Base-by-base conservation (phyloP, 2,888 invertebrate genomes). In the Isoperla grammatica region DNA sequence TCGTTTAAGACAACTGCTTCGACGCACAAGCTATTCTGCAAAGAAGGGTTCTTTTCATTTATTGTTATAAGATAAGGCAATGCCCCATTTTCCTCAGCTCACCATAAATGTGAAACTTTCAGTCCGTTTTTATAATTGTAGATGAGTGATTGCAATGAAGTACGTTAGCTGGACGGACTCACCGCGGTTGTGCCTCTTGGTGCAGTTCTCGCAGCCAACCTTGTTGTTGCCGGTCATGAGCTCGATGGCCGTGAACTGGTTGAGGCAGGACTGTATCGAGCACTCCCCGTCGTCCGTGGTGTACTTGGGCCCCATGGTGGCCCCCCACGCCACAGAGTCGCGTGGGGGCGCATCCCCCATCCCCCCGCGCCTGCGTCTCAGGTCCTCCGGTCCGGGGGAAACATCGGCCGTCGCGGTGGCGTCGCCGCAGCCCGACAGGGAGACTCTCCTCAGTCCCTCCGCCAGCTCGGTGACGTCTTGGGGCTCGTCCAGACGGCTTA, bases 121-220 rank as follows among this genome's bases (percentile, higher is more conserved):
- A n/a, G n/a, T n/a, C n/a, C n/a, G n/a, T n/a, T n/a, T n/a, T n/a
- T n/a, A n/a, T n/a, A n/a, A n/a, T n/a, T n/a, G n/a, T n/a, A n/a
- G n/a, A n/a, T n/a, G n/a, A n/a, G n/a, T n/a, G n/a, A n/a, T n/a
- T n/a, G n/a, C n/a, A n/a, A n/a, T n/a, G n/a, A n/a, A n/a, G n/a
- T n/a, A n/a, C n/a, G n/a, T n/a, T n/a, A n/a, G n/a, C n/a, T n/a
- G n/a, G n/a, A n/a, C n/a, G n/a, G 8, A 29, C 29, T 65, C 67
- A 74, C 75, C 72, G 63, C 74, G 73, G 20, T 61, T 61, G 20
- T 54, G 57, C n/a, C 83, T 76, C 65, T 84, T 83, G 0, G 92
- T 92, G 75, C 98, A 98, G 48, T 85, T 83, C 70, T 93, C 91
- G 74, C 98, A 98, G 58, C 89, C 87, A 50, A 97, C 95, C 75